Conservation (phyloP, 30 jellyfish, hydroid and myxozoan species). For the Pelagia noctiluca region DNA sequence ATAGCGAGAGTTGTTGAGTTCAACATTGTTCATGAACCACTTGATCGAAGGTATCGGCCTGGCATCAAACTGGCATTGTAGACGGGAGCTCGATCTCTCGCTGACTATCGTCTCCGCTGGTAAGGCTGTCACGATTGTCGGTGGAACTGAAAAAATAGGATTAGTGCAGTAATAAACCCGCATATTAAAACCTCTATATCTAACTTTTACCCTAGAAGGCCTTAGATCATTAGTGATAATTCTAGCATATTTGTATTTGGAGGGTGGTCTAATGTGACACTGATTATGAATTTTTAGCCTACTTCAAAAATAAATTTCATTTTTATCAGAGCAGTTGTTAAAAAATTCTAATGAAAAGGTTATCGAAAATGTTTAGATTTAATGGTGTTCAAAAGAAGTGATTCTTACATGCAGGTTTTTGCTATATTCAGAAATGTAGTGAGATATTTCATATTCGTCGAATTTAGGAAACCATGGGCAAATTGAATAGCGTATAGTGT, state of each 20-base stretch:
- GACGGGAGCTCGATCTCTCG: constrained; percentile 16
- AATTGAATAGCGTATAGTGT: no score
- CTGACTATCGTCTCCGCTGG: constrained; percentile 20
- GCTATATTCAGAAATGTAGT: no score
- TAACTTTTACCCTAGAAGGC: not conserved
- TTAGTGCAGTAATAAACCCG: not conserved
- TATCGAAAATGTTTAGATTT: no score
- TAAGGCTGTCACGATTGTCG: constrained; percentile 34
- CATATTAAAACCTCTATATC: not conserved
- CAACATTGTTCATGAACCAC: constrained; percentile 57
- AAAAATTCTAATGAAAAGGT: no score
- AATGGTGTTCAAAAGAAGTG: no score
- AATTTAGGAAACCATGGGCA: no score
- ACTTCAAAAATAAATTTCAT: not conserved
- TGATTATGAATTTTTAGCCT: not conserved
- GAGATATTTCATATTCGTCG: no score
- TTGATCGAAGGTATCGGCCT: constrained; percentile 59
- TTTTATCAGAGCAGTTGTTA: not conserved
- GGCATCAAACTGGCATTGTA: constrained; percentile 64
- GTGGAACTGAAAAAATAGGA: constrained; percentile 42
- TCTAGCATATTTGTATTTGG: not conserved
- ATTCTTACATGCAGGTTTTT: no score
- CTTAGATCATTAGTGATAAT: not conserved
- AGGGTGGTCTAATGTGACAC: not conserved
- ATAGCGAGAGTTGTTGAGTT: constrained; percentile 40